A percentile compares a stretch with the other conserved stretches of the same genome.
Conservation (phyloP, 1,140 invertebrate species). For the Drosophila lacertosa region DNA sequence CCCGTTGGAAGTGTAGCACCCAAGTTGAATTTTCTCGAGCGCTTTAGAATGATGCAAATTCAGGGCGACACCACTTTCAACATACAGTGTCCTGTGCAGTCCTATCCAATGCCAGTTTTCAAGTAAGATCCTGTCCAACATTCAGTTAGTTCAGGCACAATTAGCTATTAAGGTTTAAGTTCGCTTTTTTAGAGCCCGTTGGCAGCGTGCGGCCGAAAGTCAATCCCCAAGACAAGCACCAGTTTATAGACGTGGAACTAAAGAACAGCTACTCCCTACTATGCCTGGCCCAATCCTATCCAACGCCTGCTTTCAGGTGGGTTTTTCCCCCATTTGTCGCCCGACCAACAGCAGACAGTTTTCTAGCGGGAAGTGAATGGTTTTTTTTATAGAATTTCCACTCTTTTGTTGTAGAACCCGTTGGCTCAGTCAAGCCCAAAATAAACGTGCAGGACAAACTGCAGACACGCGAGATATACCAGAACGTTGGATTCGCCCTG, state of each 20-base stretch:
- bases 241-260: conserved; percentile 86
- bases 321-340: too few relatives aligned
- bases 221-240: conserved; percentile 85
- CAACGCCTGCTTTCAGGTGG: conserved; percentile 89
- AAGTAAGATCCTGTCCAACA: conserved; percentile 83
- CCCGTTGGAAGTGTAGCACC: conserved; percentile 84
- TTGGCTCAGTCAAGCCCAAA: conserved; percentile 89
- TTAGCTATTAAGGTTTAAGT: background rate
- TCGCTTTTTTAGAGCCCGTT: conserved; percentile 88
- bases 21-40: conserved; percentile 85
- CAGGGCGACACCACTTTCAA: conserved; percentile 84
- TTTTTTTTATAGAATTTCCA: conserved; percentile 5
- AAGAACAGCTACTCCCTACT: conserved; percentile 86
- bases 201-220: conserved; percentile 91
- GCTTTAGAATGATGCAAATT: conserved; percentile 69
- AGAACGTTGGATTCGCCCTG: conserved; percentile 85
- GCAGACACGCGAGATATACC: conserved; percentile 72
- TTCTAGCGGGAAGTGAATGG: conserved; percentile 6
- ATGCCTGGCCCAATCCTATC: conserved; percentile 88
- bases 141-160: conserved; percentile 29
- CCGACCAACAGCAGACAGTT: conserved; percentile 44
- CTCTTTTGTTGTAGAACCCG: conserved; percentile 86
- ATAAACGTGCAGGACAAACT: conserved; percentile 86
- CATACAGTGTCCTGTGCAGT: conserved; percentile 89
- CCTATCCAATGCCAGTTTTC: conserved; percentile 88